Conservation (phyloP, 2,888 invertebrate genomes). For the Erebia aethiops region DNA sequence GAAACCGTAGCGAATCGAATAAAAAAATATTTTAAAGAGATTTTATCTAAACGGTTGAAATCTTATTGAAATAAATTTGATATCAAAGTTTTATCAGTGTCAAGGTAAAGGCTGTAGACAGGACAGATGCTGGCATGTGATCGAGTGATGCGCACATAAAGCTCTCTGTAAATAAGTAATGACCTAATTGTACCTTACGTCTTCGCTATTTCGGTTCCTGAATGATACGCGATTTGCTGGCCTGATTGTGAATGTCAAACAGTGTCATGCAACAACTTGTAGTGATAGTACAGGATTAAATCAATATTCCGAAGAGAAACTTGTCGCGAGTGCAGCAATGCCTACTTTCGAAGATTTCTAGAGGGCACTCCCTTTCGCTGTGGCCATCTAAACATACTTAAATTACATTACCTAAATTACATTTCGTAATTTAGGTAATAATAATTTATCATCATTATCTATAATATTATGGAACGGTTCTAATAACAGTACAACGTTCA, state of each 20-base stretch:
- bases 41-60: too few species aligned
- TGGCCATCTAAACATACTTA: conserved; percentile 51
- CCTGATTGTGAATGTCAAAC: conserved; percentile 40
- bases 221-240: conserved; percentile 48
- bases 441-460: conserved; percentile 14
- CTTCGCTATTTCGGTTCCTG: conserved; percentile 71
- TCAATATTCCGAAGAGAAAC: conserved; percentile 46
- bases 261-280: conserved; percentile 34
- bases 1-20: too few species aligned
- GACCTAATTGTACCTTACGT: conserved; percentile 75
- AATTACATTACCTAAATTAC: conserved; percentile 16
- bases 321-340: conserved; percentile 50
- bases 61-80: background rate
- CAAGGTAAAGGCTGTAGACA: conserved; percentile 64
- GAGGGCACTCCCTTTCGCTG: conserved; percentile 67
- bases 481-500: conserved; percentile 24
- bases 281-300: conserved; percentile 37
- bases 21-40: too few species aligned
- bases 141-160: conserved; percentile 56
- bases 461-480: conserved; percentile 27
- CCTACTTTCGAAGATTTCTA: conserved; percentile 74
- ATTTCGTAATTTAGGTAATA: conserved; percentile 20
- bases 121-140: conserved; percentile 58
- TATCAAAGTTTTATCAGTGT: conserved; percentile 53
- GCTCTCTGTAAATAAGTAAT: conserved; percentile 78